Conservation (phyloP, 2,797 vertebrate species). For the Zalophus californianus region DNA sequence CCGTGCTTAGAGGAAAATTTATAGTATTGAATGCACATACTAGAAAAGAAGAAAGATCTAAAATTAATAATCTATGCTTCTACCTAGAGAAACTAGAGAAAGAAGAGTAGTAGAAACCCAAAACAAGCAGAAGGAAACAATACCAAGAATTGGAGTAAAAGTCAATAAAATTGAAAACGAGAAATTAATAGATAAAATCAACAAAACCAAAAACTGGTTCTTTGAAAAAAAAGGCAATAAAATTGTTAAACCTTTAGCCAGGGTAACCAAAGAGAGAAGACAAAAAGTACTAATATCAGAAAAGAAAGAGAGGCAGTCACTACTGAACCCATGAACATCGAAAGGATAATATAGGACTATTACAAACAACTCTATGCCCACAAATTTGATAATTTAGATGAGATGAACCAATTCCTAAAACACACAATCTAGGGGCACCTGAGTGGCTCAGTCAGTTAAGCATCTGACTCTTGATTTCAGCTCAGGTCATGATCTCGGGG, state of each 20-base stretch:
- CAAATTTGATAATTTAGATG: neutral
- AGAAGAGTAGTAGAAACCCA: neutral
- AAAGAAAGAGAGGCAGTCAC: neutral
- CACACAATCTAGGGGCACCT: too few relatives aligned
- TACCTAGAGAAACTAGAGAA: neutral
- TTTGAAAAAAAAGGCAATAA: neutral
- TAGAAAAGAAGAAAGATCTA: neutral
- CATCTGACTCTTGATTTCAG: too few relatives aligned
- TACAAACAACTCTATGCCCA: neutral
- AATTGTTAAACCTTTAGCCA: neutral
- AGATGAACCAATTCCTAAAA: neutral
- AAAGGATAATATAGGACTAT: neutral
- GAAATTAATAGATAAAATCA: neutral
- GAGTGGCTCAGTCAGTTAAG: too few relatives aligned
- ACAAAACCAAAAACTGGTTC: neutral
- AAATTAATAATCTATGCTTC: neutral
- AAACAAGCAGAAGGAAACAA: neutral
- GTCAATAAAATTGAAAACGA: neutral
- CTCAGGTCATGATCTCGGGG: too few relatives aligned
- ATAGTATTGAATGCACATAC: neutral
- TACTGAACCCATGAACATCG: neutral
- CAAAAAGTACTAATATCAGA: neutral
- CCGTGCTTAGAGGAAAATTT: neutral
- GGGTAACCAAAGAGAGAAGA: neutral
- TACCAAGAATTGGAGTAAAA: neutral